Conservation (phyloP, 2,888 invertebrate species). For the Lissocephala sabroskyi region DNA sequence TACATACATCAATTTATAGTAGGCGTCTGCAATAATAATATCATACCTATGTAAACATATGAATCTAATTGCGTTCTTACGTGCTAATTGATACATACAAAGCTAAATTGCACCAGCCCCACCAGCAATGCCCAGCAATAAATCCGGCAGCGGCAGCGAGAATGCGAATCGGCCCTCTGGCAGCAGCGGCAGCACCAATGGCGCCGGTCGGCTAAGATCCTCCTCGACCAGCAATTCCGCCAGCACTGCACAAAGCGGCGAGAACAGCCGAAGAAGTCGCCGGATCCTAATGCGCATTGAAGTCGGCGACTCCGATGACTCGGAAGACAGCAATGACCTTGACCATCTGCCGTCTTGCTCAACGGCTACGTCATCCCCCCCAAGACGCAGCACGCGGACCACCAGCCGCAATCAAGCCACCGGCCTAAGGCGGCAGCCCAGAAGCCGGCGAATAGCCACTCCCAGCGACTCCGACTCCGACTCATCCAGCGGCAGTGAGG, state of each 20-base stretch:
- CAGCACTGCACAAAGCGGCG: not conserved
- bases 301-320: slow-evolving; percentile 67
- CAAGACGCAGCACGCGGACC: not conserved
- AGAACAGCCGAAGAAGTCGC: slow-evolving; percentile 43
- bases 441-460: slow-evolving; percentile 30
- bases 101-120: slow-evolving; percentile 54
- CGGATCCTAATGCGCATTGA: slow-evolving; percentile 72
- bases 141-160: slow-evolving; percentile 27
- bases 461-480: slow-evolving; percentile 20
- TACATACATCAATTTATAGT: slow-evolving; percentile 12
- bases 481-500: slow-evolving; percentile 68
- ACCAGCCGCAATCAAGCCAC: not conserved
- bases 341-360: slow-evolving; percentile 49
- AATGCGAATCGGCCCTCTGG: slow-evolving; percentile 52
- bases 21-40: no score
- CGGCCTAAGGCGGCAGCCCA: no score
- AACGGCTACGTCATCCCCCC: slow-evolving; percentile 22
- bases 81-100: slow-evolving; percentile 15
- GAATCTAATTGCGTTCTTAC: slow-evolving; percentile 1
- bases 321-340: slow-evolving; percentile 32
- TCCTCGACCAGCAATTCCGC: no score
- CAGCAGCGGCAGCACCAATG: slow-evolving; percentile 40
- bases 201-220: not conserved
- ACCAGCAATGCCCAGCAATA: slow-evolving; percentile 38
- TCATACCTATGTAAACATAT: no score